Evolutionary conservation across 2,888 invertebrate species (phyloP).

Genomic region (Lasioglossum pauxillum): DNA sequence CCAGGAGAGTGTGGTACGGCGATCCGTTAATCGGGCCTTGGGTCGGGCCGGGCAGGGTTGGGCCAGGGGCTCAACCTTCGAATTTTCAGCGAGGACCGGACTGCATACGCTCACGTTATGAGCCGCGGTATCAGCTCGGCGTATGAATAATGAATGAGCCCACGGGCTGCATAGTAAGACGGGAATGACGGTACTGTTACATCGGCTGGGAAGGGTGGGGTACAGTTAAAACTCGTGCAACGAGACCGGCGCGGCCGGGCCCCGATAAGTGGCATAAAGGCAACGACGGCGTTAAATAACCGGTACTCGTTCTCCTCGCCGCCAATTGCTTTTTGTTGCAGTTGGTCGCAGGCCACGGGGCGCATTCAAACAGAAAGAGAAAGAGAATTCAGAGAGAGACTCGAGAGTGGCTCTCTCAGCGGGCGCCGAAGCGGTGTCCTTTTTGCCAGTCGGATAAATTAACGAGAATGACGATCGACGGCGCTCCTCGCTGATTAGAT

Average conservation of each 20-base stretch:
- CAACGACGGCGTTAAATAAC: slow-evolving; percentile 67
- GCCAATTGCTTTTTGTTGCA: slow-evolving; percentile 49
- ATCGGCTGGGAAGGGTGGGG: slow-evolving; percentile 54
- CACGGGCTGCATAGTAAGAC: slow-evolving; percentile 70
- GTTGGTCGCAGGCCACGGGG: not conserved
- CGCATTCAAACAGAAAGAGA: not conserved
- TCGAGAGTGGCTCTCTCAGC: slow-evolving; percentile 23
- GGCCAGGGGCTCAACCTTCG: slow-evolving; percentile 61
- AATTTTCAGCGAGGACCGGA: slow-evolving; percentile 71
- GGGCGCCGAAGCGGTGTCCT: not conserved
- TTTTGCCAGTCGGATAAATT: slow-evolving; percentile 20
- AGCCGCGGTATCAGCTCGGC: slow-evolving; percentile 67
- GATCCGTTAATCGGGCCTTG: slow-evolving; percentile 55
- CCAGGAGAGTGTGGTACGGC: not conserved
- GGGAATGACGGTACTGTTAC: slow-evolving; percentile 73
- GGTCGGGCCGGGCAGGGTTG: slow-evolving; percentile 8
- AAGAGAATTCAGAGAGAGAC: slow-evolving; percentile 5
- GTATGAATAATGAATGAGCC: slow-evolving; percentile 79
- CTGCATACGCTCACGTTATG: slow-evolving; percentile 77
- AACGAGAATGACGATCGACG: not conserved
- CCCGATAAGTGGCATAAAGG: slow-evolving; percentile 57
- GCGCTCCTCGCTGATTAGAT: slow-evolving; percentile 1
- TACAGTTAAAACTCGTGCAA: slow-evolving; percentile 70
- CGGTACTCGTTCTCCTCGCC: slow-evolving; percentile 46
- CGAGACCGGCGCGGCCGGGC: slow-evolving; percentile 30